Evolutionary conservation across 2,888 invertebrate species (phyloP).

Genomic region (Euphydryas editha): DNA sequence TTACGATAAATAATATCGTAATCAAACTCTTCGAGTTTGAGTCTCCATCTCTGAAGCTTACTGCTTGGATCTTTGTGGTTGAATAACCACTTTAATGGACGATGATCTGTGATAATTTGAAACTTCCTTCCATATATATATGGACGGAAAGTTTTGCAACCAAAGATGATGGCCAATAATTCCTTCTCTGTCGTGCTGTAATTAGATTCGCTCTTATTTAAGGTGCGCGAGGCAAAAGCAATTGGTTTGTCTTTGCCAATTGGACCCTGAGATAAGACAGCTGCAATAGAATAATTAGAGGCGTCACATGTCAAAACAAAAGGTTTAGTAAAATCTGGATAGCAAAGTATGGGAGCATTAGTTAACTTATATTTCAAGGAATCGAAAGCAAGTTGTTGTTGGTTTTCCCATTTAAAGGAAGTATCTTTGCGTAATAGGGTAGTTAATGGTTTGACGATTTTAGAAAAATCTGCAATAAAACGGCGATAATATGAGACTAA

Average conservation of each 20-base stretch:
- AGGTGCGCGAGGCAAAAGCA: conserved; percentile 42
- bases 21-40: conserved; percentile 39
- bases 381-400: conserved; percentile 43
- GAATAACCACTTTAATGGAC: not conserved
- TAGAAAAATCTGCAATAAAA: conserved; percentile 55
- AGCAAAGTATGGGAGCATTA: conserved; percentile 50
- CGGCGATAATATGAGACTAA: conserved; percentile 56
- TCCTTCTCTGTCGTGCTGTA: conserved; percentile 43
- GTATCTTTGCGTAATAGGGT: conserved; percentile 42
- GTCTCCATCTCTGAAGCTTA: conserved; percentile 33
- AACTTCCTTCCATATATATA: conserved; percentile 35
- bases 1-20: conserved; percentile 34
- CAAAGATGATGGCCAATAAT: conserved; percentile 30
- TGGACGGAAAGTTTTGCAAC: conserved; percentile 36
- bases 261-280: conserved; percentile 50
- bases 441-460: conserved; percentile 47
- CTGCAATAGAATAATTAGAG: conserved; percentile 46
- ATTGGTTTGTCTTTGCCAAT: too few relatives aligned
- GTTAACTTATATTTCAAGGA: conserved; percentile 39
- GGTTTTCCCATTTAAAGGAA: conserved; percentile 40
- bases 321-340: conserved; percentile 53
- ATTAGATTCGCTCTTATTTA: conserved; percentile 44
- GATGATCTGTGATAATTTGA: conserved; percentile 15
- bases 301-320: conserved; percentile 50
- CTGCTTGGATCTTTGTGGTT: not conserved